Percentiles rank a stretch among this genome's conserved stretches.
Evolutionary conservation across 2,797 vertebrate species (phyloP).

Genomic region (Antrozous pallidus): DNA sequence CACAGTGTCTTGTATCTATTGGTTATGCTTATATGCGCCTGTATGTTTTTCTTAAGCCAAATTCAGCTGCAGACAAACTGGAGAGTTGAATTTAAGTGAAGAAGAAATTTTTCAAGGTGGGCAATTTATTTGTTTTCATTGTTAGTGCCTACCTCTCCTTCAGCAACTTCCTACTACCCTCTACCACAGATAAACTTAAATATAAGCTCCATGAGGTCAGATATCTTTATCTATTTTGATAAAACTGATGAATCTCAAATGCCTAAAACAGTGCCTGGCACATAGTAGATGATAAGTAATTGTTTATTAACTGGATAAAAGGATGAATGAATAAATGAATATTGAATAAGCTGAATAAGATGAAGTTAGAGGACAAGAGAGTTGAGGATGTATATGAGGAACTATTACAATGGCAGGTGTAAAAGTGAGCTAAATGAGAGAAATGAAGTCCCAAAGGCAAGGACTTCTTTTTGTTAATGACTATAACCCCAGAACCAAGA

Average conservation of each 20-base stretch:
- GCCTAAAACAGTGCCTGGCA: background rate
- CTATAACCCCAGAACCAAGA: background rate
- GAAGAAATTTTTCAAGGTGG: background rate
- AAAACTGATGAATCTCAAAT: background rate
- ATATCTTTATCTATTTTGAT: background rate
- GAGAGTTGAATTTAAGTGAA: background rate
- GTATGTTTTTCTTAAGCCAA: background rate
- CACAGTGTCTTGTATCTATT: too few relatives aligned
- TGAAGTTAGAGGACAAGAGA: background rate
- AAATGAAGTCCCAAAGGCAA: background rate
- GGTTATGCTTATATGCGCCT: too few relatives aligned
- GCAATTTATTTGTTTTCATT: background rate
- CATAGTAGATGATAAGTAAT: background rate
- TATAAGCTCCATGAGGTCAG: background rate
- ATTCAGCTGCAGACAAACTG: background rate
- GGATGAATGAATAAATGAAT: background rate
- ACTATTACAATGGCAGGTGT: background rate
- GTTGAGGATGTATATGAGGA: background rate
- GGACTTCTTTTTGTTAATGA: background rate
- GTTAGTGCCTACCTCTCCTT: background rate
- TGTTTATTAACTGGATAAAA: background rate
- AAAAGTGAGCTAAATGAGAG: background rate
- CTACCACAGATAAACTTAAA: background rate
- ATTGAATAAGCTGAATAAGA: background rate
- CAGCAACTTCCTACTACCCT: background rate